Conservation (phyloP, 2,888 invertebrate species). For the Aromia moschata region DNA sequence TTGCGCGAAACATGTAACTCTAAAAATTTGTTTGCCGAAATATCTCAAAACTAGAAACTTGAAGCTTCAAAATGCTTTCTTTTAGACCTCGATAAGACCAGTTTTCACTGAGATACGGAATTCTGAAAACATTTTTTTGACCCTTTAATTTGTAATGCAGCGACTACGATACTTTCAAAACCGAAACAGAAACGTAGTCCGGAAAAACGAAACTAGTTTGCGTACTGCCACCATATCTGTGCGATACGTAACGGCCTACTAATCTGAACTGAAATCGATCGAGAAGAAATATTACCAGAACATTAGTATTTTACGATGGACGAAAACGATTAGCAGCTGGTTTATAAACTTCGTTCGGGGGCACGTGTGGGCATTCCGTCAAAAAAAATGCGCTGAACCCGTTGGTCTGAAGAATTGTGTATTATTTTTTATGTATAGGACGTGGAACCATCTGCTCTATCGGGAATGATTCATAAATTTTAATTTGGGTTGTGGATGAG, state of each 20-base stretch:
- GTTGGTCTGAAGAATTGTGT: neutral
- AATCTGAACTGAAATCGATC: conserved; percentile 5
- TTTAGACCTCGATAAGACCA: no score
- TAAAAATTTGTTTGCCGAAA: no score
- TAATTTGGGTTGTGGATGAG: neutral
- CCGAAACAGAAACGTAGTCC: no score
- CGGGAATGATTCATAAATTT: neutral
- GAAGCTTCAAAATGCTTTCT: no score
- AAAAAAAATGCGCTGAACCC: conserved; percentile 3
- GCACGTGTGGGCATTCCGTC: conserved; percentile 15
- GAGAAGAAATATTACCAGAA: neutral
- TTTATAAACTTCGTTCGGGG: conserved; percentile 22
- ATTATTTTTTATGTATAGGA: no score
- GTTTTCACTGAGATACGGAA: no score
- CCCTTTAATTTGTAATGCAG: no score
- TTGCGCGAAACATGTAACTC: no score
- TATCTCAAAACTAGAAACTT: no score
- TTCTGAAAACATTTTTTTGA: no score
- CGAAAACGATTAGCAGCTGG: conserved; percentile 35
- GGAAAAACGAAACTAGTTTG: neutral
- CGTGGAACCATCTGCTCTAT: conserved; percentile 10
- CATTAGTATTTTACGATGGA: conserved; percentile 4
- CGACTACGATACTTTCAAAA: no score
- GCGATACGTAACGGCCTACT: neutral
- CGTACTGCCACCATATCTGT: neutral